Conservation (phyloP, 2,888 invertebrate species). For the Ormyrus labotus region DNA sequence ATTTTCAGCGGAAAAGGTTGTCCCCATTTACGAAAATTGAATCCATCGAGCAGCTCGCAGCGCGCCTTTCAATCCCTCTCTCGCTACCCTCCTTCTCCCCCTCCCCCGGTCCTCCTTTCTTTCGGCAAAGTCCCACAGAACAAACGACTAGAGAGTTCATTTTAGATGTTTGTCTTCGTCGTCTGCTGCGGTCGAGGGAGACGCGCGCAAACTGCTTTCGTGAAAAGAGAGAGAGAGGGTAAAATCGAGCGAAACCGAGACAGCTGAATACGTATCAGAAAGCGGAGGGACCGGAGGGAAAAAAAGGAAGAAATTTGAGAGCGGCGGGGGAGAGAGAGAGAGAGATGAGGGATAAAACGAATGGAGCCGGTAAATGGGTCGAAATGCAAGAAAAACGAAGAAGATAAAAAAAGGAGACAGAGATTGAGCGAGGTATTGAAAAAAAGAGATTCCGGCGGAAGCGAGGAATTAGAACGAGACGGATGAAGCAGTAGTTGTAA, state of each 20-base stretch:
- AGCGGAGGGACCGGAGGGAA: not conserved
- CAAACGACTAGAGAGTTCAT: conserved; percentile 52
- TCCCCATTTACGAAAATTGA: conserved; percentile 37
- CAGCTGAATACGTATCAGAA: not conserved
- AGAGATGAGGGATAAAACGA: conserved; percentile 22
- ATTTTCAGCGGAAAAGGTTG: not conserved
- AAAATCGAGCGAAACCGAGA: too few species aligned
- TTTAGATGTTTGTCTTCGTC: conserved; percentile 60
- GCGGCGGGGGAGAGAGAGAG: not conserved
- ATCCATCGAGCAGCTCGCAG: conserved; percentile 9
- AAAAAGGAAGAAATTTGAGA: conserved; percentile 21
- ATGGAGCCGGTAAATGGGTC: conserved; percentile 30
- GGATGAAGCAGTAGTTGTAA: conserved; percentile 1
- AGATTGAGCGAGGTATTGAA: conserved; percentile 42
- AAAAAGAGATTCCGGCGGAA: not conserved
- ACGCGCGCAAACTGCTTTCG: not conserved
- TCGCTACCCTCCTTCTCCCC: not conserved
- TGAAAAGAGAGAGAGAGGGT: conserved; percentile 4
- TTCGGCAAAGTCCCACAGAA: not conserved
- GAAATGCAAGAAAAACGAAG: conserved; percentile 31
- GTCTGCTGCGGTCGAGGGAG: conserved; percentile 49
- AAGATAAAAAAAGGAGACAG: conserved; percentile 30
- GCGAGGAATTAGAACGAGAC: conserved; percentile 18
- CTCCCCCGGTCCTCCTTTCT: conserved; percentile 15
- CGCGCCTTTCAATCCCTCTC: not conserved